Conservation (phyloP, 2,888 invertebrate genomes). For the Caenorhabditis sp. region DNA sequence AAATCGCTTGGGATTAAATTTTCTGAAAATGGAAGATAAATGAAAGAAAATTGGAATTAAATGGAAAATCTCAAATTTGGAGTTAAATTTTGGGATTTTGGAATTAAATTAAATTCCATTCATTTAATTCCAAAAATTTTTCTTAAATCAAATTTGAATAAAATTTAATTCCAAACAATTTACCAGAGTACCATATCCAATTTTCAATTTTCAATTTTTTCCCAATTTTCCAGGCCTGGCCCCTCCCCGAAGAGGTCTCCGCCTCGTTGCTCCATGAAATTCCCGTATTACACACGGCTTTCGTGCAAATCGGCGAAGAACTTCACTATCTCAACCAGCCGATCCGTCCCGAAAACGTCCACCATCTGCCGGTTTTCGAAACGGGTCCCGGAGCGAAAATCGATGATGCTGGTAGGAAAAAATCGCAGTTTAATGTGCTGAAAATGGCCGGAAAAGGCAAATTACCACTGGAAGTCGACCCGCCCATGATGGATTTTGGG, state of each 20-base stretch:
- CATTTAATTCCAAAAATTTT: too few species aligned
- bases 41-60: too few species aligned
- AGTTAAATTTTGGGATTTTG: too few species aligned
- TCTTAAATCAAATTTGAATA: too few species aligned
- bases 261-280: constrained; percentile 64
- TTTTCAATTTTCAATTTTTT: too few species aligned
- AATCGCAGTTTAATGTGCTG: constrained; percentile 42
- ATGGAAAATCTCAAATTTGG: too few species aligned
- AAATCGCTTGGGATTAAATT: too few species aligned
- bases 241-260: constrained; percentile 55
- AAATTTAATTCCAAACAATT: too few species aligned
- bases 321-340: constrained; percentile 87
- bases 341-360: constrained; percentile 37
- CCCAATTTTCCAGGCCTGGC: constrained; percentile 45
- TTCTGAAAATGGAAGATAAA: too few species aligned
- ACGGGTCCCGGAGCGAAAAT: not conserved
- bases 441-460: constrained; percentile 61
- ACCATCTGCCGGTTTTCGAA: constrained; percentile 35
- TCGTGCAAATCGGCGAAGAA: constrained; percentile 88
- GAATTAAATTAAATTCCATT: too few species aligned
- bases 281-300: constrained; percentile 86
- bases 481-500: constrained; percentile 72
- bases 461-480: constrained; percentile 70
- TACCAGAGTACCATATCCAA: too few species aligned
- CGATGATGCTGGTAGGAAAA: not conserved